Evolutionary conservation across 1,140 invertebrate species (phyloP), one percentile per base, ranked within the genome.

Genomic region (Cotesia typhae): DNA sequence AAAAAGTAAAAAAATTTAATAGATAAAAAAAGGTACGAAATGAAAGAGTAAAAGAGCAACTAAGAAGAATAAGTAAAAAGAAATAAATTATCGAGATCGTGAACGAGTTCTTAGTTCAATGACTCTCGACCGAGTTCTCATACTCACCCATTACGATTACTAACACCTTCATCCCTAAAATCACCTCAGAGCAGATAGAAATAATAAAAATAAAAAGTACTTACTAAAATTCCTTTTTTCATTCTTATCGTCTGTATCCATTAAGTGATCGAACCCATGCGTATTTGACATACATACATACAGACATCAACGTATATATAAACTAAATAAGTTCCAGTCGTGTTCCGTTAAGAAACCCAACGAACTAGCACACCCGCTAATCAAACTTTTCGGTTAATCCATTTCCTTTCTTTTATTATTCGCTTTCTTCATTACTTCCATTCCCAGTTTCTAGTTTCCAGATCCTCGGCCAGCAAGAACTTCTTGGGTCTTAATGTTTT

Each of bases 121-220:
- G 70, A 74, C 70, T 74, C 69, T 63, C 70, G 64, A 67, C 65
- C 73, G 66, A 68, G 69, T 68, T 74, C 64, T 36, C 41, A 10
- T 28, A 28, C 28, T 28, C 28, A 28, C 28, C 28, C 28, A 28
- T 28, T 28, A 47, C 41, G 1, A 47, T 47, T 47, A 47, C 41
- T 47, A 47, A 47, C 41, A 47, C 41, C 41, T 47, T 47, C 41
- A 47, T 47, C 41, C 41, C 41, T 47, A 47, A 47, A 47, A 52
- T 37, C 70, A 66, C 55, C 70, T 72, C 52, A 17, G 63, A 65
- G 17, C 14, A 57, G 63, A 65, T 47, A 41, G 37, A 67, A 28
- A 28, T 28, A 28, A 28, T 28, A 28, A 28, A 28, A 28, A 28
- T 28, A 28, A 28, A 67, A 60, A 67, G 70, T 67, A 41, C 52